Percentiles rank a stretch among this genome's conserved stretches.
These are phyloP conservation scores for Hypsibius dujardini DNA, from an alignment of 1,140 invertebrate genomes.

Conservation along the genomic window DNA sequence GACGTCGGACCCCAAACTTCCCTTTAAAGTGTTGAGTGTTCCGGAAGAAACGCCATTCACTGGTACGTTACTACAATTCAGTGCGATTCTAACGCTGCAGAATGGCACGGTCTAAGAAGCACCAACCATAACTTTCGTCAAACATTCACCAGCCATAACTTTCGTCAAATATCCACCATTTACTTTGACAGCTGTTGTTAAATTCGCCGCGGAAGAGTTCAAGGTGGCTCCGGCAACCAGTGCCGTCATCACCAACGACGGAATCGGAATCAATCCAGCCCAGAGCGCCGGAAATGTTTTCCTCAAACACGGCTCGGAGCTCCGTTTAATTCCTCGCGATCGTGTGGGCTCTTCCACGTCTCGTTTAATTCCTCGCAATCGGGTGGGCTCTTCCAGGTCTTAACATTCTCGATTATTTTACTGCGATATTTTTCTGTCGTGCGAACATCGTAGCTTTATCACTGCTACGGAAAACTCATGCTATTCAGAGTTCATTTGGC, in stretches of 20 bases:
- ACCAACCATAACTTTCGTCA: too few relatives aligned
- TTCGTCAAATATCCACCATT: too few relatives aligned
- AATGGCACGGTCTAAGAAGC: too few relatives aligned
- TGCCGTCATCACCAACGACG: constrained; percentile 98
- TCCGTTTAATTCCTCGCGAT: constrained; percentile 84
- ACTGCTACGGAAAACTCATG: too few relatives aligned
- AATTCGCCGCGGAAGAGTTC: constrained; percentile 98
- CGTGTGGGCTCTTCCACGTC: constrained; percentile 56
- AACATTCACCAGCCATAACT: too few relatives aligned
- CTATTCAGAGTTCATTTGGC: too few relatives aligned
- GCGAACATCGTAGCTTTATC: too few relatives aligned
- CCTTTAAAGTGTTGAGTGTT: constrained; percentile 96
- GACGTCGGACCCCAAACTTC: constrained; percentile 92
- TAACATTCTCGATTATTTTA: too few relatives aligned
- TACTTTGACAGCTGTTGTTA: constrained; percentile 62
- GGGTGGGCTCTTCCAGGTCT: constrained; percentile 40
- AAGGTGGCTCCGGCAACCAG: constrained; percentile 87
- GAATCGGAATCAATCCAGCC: constrained; percentile 98
- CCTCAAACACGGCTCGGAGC: constrained; percentile 85
- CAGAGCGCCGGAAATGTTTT: constrained; percentile 94
- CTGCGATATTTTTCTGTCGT: too few relatives aligned
- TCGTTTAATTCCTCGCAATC: constrained; percentile 78
- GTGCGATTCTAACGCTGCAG: too few relatives aligned
- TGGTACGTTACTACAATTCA: too few relatives aligned
- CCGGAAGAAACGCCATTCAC: constrained; percentile 92